Evolutionary conservation across 2,797 vertebrate species (phyloP).

Genomic region (Cichlasoma orientale): DNA sequence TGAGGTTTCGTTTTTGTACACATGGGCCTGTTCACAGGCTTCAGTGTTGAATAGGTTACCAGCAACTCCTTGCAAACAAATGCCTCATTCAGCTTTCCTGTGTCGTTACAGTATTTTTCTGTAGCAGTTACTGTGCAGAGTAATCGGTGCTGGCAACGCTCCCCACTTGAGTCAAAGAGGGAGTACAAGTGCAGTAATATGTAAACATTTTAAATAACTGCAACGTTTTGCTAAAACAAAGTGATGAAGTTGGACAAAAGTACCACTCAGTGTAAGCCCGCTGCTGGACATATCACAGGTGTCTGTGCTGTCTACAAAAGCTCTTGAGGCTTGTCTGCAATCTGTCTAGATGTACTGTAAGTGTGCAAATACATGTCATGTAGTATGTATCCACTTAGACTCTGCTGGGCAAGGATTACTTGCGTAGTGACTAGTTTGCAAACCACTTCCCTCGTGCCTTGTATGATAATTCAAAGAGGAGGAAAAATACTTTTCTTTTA

Average conservation of each 20-base stretch:
- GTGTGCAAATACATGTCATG: conserved; percentile 67
- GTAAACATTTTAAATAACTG: conserved; percentile 45
- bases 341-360: conserved; percentile 62
- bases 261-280: conserved; percentile 47
- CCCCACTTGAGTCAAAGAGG: conserved; percentile 21
- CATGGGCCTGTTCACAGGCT: conserved; percentile 44
- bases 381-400: conserved; percentile 59
- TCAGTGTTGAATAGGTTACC: conserved; percentile 57
- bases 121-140: conserved; percentile 33
- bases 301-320: conserved; percentile 44
- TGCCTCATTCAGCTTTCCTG: conserved; percentile 34
- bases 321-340: conserved; percentile 42
- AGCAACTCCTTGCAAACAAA: conserved; percentile 57
- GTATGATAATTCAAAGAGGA: conserved; percentile 55
- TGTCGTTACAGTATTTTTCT: conserved; percentile 34
- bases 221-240: conserved; percentile 39
- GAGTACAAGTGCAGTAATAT: conserved; percentile 36
- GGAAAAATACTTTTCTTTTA: conserved; percentile 17
- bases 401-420: conserved; percentile 66
- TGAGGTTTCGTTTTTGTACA: conserved; percentile 15
- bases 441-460: conserved; percentile 81
- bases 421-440: conserved; percentile 69
- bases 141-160: conserved; percentile 59
- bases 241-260: conserved; percentile 15
- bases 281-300: conserved; percentile 60